These are phyloP conservation scores for Amphiprion ocellaris DNA, from an alignment of 2,113 vertebrate species.

Conservation along the genomic window DNA sequence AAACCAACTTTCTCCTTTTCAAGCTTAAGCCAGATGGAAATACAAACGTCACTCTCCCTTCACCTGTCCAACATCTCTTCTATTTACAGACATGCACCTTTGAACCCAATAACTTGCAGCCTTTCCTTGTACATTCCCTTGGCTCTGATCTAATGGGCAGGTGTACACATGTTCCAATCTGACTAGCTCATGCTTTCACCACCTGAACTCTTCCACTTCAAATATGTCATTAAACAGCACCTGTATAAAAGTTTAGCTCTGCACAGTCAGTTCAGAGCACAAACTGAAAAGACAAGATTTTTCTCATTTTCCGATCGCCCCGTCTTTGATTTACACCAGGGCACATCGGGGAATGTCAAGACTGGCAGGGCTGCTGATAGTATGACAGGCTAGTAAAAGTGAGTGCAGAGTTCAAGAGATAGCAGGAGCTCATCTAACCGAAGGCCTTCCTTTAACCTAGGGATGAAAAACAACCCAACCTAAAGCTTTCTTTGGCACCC, in stretches of 20 bases:
- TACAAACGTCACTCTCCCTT: neutral
- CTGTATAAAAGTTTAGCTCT: conserved; percentile 1
- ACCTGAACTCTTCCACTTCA: conserved; percentile 55
- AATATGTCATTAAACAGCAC: conserved; percentile 55
- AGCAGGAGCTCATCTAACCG: conserved; percentile 15
- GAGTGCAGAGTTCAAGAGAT: conserved; percentile 29
- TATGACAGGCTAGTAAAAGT: conserved; percentile 9
- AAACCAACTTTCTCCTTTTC: conserved; percentile 21
- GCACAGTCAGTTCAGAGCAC: neutral
- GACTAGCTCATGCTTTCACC: conserved; percentile 44
- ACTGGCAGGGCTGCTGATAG: conserved; percentile 15
- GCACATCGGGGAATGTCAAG: conserved; percentile 4
- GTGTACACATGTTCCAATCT: conserved; percentile 71
- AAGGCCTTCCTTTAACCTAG: neutral
- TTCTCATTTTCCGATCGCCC: conserved; percentile 1
- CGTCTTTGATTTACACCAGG: conserved; percentile 18
- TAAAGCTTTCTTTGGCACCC: neutral
- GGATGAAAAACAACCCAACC: neutral
- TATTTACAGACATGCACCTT: conserved; percentile 36
- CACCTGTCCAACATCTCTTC: neutral
- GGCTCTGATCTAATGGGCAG: conserved; percentile 73
- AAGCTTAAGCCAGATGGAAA: conserved; percentile 19
- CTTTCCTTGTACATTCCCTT: conserved; percentile 49
- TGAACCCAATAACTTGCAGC: conserved; percentile 58
- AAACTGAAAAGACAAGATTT: neutral